phyloP scores from a whole-genome alignment of 2,113 vertebrate species.

The Silurus glanis region DNA sequence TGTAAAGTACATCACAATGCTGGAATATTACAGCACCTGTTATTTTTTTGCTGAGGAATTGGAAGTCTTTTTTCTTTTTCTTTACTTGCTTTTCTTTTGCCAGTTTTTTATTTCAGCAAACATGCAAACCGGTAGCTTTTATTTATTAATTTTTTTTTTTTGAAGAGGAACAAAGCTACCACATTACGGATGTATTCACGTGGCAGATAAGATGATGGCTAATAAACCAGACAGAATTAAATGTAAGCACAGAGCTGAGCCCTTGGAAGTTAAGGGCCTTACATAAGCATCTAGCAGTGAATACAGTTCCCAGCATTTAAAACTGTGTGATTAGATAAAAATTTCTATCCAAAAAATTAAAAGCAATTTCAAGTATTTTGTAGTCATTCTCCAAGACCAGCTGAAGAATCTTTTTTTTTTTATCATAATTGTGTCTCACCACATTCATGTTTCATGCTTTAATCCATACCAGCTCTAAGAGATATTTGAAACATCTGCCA shows the following conservation, averaged over 20 bases:
- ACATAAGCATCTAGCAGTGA: neutral
- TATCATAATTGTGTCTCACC: neutral
- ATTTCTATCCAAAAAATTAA: neutral
- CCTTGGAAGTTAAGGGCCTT: neutral
- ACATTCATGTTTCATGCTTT: neutral
- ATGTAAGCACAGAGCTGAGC: neutral
- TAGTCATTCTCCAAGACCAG: neutral
- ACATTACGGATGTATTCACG: neutral
- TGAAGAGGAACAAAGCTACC: neutral
- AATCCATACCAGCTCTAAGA: neutral
- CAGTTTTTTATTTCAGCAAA: neutral
- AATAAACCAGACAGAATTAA: neutral
- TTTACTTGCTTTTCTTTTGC: neutral
- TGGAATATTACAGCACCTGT: slow-evolving; percentile 50
- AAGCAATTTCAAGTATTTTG: neutral
- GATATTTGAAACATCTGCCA: neutral
- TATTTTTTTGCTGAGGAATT: neutral
- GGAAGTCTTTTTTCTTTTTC: neutral
- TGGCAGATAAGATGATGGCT: neutral
- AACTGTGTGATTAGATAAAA: neutral
- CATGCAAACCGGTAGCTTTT: neutral
- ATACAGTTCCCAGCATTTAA: neutral
- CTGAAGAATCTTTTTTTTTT: neutral
- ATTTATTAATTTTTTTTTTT: too few species aligned
- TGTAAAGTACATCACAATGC: slow-evolving; percentile 53